phyloP scores from a whole-genome alignment of 2,113 vertebrate genomes.

The Lasiurus borealis region DNA sequence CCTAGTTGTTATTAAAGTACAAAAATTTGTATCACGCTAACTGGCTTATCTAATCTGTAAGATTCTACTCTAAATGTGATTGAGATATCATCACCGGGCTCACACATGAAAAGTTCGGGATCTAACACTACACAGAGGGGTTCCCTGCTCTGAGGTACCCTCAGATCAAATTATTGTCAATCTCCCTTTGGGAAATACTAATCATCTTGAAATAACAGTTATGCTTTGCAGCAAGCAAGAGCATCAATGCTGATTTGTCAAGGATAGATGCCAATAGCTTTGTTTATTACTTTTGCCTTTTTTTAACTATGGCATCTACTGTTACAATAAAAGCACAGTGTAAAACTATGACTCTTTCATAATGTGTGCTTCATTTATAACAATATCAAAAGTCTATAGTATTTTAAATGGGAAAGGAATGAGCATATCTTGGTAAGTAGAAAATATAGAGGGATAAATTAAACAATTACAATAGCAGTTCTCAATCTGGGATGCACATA shows the following conservation, averaged over 20 bases:
- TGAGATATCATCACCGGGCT: not conserved
- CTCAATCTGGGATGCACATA: not conserved
- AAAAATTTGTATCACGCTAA: conserved; percentile 40
- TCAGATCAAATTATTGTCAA: conserved; percentile 51
- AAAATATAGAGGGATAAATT: conserved; percentile 28
- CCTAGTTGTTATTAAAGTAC: conserved; percentile 4
- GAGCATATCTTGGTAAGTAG: not conserved
- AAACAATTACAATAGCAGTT: not conserved
- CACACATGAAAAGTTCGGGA: conserved; percentile 8
- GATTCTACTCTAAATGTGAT: not conserved
- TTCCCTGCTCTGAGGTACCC: conserved; percentile 21
- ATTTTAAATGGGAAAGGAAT: conserved; percentile 34
- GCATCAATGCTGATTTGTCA: not conserved
- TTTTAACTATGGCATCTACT: conserved; percentile 9
- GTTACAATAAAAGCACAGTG: not conserved
- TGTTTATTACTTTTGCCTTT: not conserved
- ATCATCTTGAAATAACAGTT: conserved; percentile 55
- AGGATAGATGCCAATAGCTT: not conserved
- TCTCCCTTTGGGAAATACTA: conserved; percentile 48
- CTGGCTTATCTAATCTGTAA: not conserved
- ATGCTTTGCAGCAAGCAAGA: conserved; percentile 26
- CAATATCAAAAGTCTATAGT: conserved; percentile 20
- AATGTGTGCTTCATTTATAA: not conserved
- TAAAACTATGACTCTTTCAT: conserved; percentile 23
- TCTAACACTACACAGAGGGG: conserved; percentile 41